Evolutionary conservation across 2,888 invertebrate species (phyloP).

Genomic region (Zaprionus bogoriensis): DNA sequence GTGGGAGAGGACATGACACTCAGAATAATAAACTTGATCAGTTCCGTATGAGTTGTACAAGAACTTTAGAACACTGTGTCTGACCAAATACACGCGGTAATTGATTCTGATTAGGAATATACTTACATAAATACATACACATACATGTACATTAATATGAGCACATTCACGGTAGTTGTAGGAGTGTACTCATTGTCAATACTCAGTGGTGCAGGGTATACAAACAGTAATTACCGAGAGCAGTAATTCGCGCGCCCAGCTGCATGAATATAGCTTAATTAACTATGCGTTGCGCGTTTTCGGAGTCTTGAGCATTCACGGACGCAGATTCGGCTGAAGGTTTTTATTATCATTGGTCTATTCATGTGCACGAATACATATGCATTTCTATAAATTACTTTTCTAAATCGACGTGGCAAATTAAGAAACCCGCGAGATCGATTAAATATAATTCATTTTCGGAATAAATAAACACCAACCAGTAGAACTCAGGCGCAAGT

Average conservation of each 20-base stretch:
- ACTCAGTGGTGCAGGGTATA: neutral
- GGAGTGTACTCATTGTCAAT: neutral
- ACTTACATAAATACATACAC: too few relatives aligned
- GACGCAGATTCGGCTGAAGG: slow-evolving; percentile 59
- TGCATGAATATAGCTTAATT: slow-evolving; percentile 69
- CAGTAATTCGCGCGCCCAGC: slow-evolving; percentile 30
- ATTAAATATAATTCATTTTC: neutral
- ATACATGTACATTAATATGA: too few relatives aligned
- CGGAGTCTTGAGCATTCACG: slow-evolving; percentile 55
- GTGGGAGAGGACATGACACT: too few relatives aligned
- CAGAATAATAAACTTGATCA: too few relatives aligned
- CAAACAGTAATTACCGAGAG: neutral
- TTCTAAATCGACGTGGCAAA: neutral
- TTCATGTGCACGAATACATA: slow-evolving; percentile 12
- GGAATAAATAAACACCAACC: slow-evolving; percentile 44
- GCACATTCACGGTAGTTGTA: too few relatives aligned
- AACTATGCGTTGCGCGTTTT: slow-evolving; percentile 57
- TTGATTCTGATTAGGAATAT: too few relatives aligned
- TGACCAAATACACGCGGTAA: too few relatives aligned
- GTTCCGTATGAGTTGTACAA: too few relatives aligned
- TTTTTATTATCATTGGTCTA: slow-evolving; percentile 33
- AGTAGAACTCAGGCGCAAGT: slow-evolving; percentile 31
- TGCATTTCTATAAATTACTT: neutral
- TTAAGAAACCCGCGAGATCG: neutral
- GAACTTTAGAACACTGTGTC: too few relatives aligned